Conservation (phyloP, 1,140 invertebrate genomes). For the Drosophila kohkoa region DNA sequence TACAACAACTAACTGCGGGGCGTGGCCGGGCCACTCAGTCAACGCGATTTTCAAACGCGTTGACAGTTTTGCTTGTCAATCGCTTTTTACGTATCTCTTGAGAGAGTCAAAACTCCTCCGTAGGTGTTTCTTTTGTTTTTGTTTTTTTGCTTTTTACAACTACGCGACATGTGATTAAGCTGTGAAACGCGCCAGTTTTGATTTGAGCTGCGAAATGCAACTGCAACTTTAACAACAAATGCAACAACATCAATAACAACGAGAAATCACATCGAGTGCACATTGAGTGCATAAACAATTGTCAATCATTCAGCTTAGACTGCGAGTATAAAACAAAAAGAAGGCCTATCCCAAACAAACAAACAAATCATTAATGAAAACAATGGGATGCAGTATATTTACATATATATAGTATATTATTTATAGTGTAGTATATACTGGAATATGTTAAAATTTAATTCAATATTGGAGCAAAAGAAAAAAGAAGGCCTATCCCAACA, state of each 20-base stretch:
- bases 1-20: constrained; percentile 21
- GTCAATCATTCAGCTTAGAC: constrained; percentile 25
- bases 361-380: neutral
- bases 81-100: constrained; percentile 58
- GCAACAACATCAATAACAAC: neutral
- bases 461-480: too few species aligned
- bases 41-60: constrained; percentile 72
- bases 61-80: constrained; percentile 78
- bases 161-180: constrained; percentile 62
- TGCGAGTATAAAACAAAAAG: neutral
- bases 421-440: too few species aligned
- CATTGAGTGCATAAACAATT: constrained; percentile 55
- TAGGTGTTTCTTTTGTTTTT: constrained; percentile 46
- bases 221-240: constrained; percentile 2
- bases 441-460: too few species aligned
- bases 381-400: too few species aligned
- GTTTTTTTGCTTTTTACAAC: constrained; percentile 29
- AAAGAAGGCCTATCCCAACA: too few species aligned
- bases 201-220: neutral
- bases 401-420: too few species aligned
- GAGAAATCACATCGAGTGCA: neutral
- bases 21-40: constrained; percentile 68
- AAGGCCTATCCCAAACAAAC: constrained; percentile 5
- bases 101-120: constrained; percentile 30
- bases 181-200: constrained; percentile 56